Conservation (phyloP, 2,797 vertebrate genomes). For the Picus viridis region DNA sequence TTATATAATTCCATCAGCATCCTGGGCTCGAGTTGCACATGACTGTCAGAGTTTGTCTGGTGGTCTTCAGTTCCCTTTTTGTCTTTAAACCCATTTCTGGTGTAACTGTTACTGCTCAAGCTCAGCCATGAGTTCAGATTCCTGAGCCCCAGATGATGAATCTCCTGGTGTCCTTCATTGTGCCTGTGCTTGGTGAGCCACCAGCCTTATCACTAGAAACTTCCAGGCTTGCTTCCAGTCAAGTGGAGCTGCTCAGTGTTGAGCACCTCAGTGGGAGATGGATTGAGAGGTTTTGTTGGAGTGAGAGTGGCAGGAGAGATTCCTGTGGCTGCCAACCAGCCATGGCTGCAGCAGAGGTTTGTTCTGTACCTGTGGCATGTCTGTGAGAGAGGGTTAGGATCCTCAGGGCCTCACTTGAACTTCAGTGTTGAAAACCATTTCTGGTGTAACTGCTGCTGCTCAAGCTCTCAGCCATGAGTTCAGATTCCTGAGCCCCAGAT, state of each 20-base stretch:
- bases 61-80: conserved; percentile 4
- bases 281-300: not conserved
- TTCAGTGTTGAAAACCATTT: not conserved
- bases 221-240: not conserved
- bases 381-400: not conserved
- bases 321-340: not conserved
- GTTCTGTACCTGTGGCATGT: not conserved
- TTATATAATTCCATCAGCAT: not conserved
- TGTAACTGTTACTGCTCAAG: not conserved
- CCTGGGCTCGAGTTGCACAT: not conserved
- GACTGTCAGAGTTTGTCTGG: not conserved
- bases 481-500: not conserved
- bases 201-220: not conserved
- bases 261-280: not conserved
- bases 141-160: not conserved
- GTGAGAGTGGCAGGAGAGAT: not conserved
- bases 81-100: not conserved
- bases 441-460: not conserved
- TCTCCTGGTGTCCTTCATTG: not conserved
- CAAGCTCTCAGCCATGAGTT: not conserved
- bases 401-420: not conserved
- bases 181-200: not conserved
- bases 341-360: no score
- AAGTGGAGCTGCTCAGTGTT: not conserved
- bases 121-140: not conserved